Base-by-base conservation (phyloP, 2,113 vertebrate species). In the Sinocyclocheilus anophthalmus region DNA sequence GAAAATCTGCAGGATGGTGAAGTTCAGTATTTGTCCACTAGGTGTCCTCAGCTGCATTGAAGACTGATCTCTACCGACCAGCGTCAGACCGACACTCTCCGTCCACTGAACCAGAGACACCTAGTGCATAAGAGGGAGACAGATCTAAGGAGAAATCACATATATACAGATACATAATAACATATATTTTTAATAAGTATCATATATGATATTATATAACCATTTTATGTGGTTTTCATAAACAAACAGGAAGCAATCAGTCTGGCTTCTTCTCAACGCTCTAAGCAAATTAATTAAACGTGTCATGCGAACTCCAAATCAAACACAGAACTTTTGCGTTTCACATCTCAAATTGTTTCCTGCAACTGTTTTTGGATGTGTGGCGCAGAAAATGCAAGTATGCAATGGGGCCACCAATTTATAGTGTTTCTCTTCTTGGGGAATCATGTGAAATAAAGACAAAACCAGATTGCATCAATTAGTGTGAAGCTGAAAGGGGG, bases 71-170 rank as follows among this genome's bases (percentile, higher is more conserved):
- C 98, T 94, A 87, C 97, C 98, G 61, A 99, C 98, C 87, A 99
- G 95, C 0, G 98, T 98, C n/a, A 99, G 90, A 0, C 98, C 97
- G 7, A 99, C 96, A 0, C 98, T 98, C 90, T 99, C 98, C 0
- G 98, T 99, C 98, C 98, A 99, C 96, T 99, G 98, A 26, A 99
- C 98, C 90, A 99, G 94, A 84, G 98, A 98, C 95, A 99, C 98
- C 98, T 99, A 92, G 83, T 33, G 67, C 11, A 81, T 45, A 55
- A n/a, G 30, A 61, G 63, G 57, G 39, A 55, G 50, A 55, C 16
- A 6, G 18, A 83, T 18, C 67, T 18, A 76, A 53, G 33, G 24
- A 82, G 6, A 69, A 63, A 61, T 24, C 30, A 81, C 2, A 26
- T 26, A 26, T 26, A 26, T 26, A 26, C 26, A 26, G 0, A 26